Evolutionary conservation across 1,140 invertebrate species (phyloP).

Genomic region (Galleria mellonella): DNA sequence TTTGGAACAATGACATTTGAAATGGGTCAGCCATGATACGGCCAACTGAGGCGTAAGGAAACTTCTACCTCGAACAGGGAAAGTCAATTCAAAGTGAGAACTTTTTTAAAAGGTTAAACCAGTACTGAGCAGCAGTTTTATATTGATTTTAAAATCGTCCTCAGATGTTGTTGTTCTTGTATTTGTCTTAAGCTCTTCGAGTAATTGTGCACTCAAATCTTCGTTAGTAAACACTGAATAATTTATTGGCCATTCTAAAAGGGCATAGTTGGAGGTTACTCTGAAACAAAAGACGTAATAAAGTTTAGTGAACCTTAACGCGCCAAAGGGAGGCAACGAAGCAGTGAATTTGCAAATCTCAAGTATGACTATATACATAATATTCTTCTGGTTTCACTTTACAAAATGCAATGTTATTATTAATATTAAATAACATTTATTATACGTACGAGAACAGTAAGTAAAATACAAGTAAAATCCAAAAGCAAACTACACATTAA

Average conservation of each 20-base stretch:
- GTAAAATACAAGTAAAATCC: too few relatives aligned
- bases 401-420: too few relatives aligned
- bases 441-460: too few relatives aligned
- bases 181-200: constrained; percentile 8
- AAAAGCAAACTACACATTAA: too few relatives aligned
- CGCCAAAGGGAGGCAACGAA: constrained; percentile 1
- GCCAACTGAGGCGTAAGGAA: constrained; percentile 16
- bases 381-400: too few relatives aligned
- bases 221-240: constrained; percentile 1
- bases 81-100: constrained; percentile 29
- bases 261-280: background rate
- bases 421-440: too few relatives aligned
- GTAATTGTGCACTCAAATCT: constrained; percentile 6
- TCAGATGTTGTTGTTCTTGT: constrained; percentile 15
- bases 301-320: constrained; percentile 19
- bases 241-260: constrained; percentile 1
- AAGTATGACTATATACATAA: too few relatives aligned
- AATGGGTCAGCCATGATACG: constrained; percentile 21
- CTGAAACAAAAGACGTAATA: constrained; percentile 21
- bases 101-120: constrained; percentile 26
- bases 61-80: constrained; percentile 23
- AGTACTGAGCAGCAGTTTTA: constrained; percentile 10
- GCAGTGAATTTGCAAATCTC: background rate
- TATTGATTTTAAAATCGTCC: constrained; percentile 20
- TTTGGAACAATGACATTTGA: constrained; percentile 7